A percentile compares a stretch with the other conserved stretches of the same genome.
Conservation (phyloP, 2,113 vertebrate genomes). For the Cervus canadensis region DNA sequence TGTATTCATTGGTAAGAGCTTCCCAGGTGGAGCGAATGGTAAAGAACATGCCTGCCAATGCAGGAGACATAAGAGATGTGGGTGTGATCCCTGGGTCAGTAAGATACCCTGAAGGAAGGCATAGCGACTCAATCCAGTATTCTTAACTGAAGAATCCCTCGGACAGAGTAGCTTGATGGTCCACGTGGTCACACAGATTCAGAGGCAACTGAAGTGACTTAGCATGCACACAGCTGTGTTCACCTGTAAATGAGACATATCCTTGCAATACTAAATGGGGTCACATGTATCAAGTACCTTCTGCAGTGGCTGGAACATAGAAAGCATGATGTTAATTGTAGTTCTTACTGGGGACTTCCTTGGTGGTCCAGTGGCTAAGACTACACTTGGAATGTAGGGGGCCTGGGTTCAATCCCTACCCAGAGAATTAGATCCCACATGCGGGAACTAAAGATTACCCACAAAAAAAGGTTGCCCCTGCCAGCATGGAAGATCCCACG, state of each 20-base stretch:
- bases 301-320: fast-evolving
- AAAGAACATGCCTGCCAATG: background rate
- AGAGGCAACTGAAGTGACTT: background rate
- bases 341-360: background rate
- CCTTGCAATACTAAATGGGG: no score
- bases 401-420: background rate
- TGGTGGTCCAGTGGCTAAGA: background rate
- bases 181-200: background rate
- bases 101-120: background rate
- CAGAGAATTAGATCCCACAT: background rate
- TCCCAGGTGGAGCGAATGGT: background rate
- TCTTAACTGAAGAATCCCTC: background rate
- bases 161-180: background rate
- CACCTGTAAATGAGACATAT: background rate
- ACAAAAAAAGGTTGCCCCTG: background rate
- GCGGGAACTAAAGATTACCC: background rate
- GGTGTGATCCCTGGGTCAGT: background rate
- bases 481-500: background rate
- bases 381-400: background rate
- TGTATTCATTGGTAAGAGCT: background rate
- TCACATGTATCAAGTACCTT: no score
- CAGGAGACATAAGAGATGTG: background rate
- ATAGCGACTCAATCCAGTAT: background rate
- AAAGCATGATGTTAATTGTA: background rate
- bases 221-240: background rate